Conservation (phyloP, 2,113 vertebrate species). For the Erythrocebus patas region DNA sequence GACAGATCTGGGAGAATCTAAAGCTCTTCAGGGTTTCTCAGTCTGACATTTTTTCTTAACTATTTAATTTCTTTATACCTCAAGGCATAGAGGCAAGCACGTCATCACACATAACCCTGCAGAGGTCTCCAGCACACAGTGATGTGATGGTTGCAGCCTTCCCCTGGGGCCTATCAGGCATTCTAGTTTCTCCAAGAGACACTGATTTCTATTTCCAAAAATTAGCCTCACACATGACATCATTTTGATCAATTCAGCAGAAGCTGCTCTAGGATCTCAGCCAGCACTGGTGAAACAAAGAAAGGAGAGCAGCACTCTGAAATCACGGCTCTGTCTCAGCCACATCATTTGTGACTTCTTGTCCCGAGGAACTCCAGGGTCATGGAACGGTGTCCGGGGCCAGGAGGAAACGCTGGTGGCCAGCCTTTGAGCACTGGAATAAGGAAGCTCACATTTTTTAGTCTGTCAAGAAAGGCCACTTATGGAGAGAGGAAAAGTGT, state of each 20-base stretch:
- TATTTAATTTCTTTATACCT: not conserved
- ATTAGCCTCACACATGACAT: not conserved
- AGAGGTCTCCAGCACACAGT: not conserved
- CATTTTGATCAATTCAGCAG: not conserved
- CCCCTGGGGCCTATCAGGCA: not conserved
- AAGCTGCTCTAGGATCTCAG: not conserved
- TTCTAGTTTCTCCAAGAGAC: not conserved
- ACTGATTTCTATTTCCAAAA: not conserved
- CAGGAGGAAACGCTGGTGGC: fast-evolving
- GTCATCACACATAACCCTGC: not conserved
- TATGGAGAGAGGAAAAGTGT: not conserved
- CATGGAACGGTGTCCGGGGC: not conserved
- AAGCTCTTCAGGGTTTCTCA: not conserved
- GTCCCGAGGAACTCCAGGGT: not conserved
- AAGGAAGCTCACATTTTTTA: not conserved
- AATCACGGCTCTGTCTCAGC: not conserved
- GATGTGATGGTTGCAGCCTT: not conserved
- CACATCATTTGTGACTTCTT: not conserved
- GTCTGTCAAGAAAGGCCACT: not conserved
- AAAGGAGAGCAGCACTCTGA: not conserved
- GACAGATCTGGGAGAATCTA: not conserved
- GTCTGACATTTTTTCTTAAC: not conserved
- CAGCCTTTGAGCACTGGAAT: not conserved
- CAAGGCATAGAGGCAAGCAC: not conserved
- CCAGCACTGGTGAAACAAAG: not conserved